A percentile compares a stretch with the other conserved stretches of the same genome.
Conservation (phyloP, 2,888 invertebrate genomes). For the Theretra japonica region DNA sequence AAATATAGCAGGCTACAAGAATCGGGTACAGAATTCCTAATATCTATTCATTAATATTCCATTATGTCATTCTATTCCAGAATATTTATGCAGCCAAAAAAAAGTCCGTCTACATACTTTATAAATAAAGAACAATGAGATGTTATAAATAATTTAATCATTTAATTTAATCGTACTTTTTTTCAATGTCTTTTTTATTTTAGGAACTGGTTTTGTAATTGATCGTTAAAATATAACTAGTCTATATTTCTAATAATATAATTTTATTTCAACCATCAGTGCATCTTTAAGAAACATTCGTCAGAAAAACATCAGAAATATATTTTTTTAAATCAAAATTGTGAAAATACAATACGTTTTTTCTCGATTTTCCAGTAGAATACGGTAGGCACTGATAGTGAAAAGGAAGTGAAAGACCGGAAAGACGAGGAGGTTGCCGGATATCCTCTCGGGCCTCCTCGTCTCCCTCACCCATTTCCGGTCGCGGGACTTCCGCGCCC, state of each 20-base stretch:
- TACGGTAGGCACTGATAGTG: slow-evolving; percentile 48
- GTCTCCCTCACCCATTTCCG: slow-evolving; percentile 52
- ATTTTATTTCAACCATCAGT: no score
- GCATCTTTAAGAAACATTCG: not conserved
- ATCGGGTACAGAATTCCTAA: slow-evolving; percentile 3
- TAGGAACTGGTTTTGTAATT: not conserved
- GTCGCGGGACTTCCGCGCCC: slow-evolving; percentile 63
- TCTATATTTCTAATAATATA: no score
- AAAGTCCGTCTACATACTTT: not conserved
- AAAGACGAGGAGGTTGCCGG: slow-evolving; percentile 63
- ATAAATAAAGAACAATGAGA: not conserved
- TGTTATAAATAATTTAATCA: no score
- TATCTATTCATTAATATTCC: not conserved
- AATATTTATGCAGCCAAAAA: slow-evolving; percentile 1
- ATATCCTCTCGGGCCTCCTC: slow-evolving; percentile 49
- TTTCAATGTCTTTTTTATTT: not conserved
- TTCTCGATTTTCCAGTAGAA: slow-evolving; percentile 4
- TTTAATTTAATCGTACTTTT: no score
- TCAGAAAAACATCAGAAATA: no score
- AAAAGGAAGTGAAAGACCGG: slow-evolving; percentile 64
- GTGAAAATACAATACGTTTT: not conserved
- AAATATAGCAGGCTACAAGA: not conserved
- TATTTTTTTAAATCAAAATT: not conserved
- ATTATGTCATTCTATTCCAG: slow-evolving; percentile 7
- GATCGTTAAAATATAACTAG: not conserved